These are phyloP conservation scores for Malacosoma neustria DNA, from an alignment of 2,888 invertebrate genomes.

Conservation along the genomic window DNA sequence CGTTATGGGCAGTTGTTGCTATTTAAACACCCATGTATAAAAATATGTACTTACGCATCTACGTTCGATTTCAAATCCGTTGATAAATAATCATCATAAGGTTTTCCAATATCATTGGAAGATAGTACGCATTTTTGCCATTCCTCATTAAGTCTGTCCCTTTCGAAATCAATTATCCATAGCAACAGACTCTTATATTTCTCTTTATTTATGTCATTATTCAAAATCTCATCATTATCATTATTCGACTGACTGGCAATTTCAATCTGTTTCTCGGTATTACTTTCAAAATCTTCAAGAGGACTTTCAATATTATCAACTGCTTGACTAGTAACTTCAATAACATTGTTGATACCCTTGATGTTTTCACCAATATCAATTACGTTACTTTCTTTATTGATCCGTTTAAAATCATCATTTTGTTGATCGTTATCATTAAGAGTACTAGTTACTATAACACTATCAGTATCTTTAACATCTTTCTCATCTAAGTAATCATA, in stretches of 20 bases:
- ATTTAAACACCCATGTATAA: background rate
- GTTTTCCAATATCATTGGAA: background rate
- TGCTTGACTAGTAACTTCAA: no score
- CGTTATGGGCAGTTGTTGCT: background rate
- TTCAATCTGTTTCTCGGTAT: no score
- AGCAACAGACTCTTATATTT: slow-evolving; percentile 22
- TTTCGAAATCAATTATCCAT: slow-evolving; percentile 32
- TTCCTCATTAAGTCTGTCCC: slow-evolving; percentile 20
- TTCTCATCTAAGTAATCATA: slow-evolving; percentile 6
- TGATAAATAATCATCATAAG: background rate
- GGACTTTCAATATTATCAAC: no score
- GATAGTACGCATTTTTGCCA: slow-evolving; percentile 12
- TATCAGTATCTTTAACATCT: background rate
- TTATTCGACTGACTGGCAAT: no score
- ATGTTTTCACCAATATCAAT: no score
- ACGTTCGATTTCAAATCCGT: background rate
- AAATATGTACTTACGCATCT: background rate
- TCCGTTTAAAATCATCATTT: background rate
- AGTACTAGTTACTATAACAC: no score
- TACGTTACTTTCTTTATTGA: background rate
- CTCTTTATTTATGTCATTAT: slow-evolving; percentile 1
- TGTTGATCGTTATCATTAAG: background rate
- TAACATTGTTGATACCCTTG: no score
- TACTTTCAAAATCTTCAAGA: no score
- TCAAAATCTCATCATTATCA: background rate